Conservation (phyloP, 2,888 invertebrate genomes). For the Tenthredo livida region DNA sequence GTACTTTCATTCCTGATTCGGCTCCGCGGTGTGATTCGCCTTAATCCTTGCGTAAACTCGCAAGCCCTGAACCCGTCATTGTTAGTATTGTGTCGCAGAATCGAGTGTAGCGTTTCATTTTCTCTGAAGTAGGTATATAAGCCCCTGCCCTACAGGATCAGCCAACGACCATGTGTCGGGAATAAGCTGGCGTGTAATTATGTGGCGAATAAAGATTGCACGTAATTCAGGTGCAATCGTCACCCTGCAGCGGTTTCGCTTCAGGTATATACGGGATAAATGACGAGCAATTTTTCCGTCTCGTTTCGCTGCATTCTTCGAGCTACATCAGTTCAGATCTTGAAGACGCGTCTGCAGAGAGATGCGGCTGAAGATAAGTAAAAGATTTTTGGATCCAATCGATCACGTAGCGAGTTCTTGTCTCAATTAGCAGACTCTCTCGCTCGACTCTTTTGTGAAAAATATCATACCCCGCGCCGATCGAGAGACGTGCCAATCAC, state of each 20-base stretch:
- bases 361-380: constrained; percentile 46
- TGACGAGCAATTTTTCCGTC: neutral
- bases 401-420: constrained; percentile 44
- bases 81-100: neutral
- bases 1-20: constrained; percentile 13
- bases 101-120: neutral
- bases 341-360: constrained; percentile 28
- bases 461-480: constrained; percentile 18
- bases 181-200: constrained; percentile 30
- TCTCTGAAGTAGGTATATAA: neutral
- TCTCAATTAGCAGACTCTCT: constrained; percentile 46
- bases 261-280: neutral
- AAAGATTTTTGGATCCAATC: constrained; percentile 52
- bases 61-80: neutral
- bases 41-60: constrained; percentile 47
- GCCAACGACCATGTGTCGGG: neutral
- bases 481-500: constrained; percentile 47
- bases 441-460: constrained; percentile 34
- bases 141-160: neutral
- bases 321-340: constrained; percentile 38
- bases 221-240: constrained; percentile 40
- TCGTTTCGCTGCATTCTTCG: constrained; percentile 16
- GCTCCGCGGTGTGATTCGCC: constrained; percentile 2
- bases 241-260: neutral
- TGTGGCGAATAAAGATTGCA: neutral